Evolutionary conservation across 1,140 invertebrate species (phyloP), one percentile per base, ranked within the genome.

Genomic region (Eueides isabella): DNA sequence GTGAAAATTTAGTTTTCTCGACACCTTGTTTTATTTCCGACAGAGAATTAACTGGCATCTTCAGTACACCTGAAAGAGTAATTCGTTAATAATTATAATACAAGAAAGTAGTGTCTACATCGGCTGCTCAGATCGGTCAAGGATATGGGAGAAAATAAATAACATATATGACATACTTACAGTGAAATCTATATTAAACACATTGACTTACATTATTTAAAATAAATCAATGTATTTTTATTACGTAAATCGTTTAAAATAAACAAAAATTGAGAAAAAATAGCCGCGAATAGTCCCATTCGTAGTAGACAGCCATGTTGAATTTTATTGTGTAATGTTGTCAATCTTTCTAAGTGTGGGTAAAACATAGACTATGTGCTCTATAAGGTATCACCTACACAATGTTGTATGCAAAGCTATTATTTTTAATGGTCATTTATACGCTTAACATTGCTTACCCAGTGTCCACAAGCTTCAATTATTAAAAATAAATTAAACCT

Each of bases 21-120:
- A 87, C 87, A 85, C 86, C 87, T 90, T 92, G 90, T 88, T 90
- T 93, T 68, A 81, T 89, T 92, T 90, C 89, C 72, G 85, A 81
- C 69, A 87, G 80, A 83, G 84, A 89, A 83, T 93, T 93, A 88
- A 92, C 85, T 90, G 89, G 91, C 92, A 93, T 93, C 91, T 93
- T 93, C 91, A 92, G 92, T 79, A 91, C 87, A 92, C 91, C 92
- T 93, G 85, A 14, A 88, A 93, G 5, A 79, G 73, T 62, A 61
- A 72, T 75, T 69, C 30, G 33, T 78, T 77, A 74, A 79, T 69
- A 79, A 76, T 79, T 80, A 83, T 67, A 68, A 38, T 80, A 83
- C 64, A 72, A 55, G 61, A 76, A 71, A 72, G 66, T 72, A 61
- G 19, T 64, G 78, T 74, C 72, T 74, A 81, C 76, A 81, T 82